Conservation (phyloP, 2,888 invertebrate species). For the Mesorhabditis belari region DNA sequence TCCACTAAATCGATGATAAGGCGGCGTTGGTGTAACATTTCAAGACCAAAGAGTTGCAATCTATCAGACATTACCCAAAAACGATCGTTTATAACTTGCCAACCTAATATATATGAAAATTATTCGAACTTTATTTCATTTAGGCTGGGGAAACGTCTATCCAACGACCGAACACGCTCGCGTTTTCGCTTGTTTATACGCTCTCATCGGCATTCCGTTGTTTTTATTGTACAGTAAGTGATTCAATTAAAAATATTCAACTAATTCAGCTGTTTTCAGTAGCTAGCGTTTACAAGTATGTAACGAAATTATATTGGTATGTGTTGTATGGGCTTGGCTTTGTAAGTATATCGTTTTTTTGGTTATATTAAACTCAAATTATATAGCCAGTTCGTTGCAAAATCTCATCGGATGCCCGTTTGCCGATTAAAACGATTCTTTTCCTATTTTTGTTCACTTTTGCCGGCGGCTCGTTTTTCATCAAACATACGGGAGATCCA, state of each 20-base stretch:
- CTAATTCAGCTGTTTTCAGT: conserved; percentile 10
- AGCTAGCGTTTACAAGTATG: conserved; percentile 21
- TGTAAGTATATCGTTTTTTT: neutral
- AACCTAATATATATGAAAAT: too few species aligned
- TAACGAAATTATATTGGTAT: conserved; percentile 7
- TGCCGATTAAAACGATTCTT: conserved; percentile 19
- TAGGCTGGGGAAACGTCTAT: conserved; percentile 35
- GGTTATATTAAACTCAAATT: neutral
- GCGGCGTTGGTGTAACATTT: too few species aligned
- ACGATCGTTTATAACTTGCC: too few species aligned
- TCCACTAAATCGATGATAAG: too few species aligned
- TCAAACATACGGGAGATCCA: conserved; percentile 19
- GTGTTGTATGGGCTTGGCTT: neutral
- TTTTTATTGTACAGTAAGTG: conserved; percentile 8
- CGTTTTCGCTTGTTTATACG: conserved; percentile 26
- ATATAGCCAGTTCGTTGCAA: conserved; percentile 7
- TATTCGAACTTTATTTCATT: too few species aligned
- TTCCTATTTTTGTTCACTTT: conserved; percentile 20
- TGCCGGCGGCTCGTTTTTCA: conserved; percentile 12
- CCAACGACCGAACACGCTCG: conserved; percentile 21
- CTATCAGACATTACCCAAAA: too few species aligned
- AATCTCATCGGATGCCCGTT: conserved; percentile 16
- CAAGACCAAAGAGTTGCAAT: too few species aligned
- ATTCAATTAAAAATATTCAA: too few species aligned
- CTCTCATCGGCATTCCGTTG: conserved; percentile 27